Conservation (phyloP, 2,113 vertebrate genomes). For the Lichenostomus cassidix region DNA sequence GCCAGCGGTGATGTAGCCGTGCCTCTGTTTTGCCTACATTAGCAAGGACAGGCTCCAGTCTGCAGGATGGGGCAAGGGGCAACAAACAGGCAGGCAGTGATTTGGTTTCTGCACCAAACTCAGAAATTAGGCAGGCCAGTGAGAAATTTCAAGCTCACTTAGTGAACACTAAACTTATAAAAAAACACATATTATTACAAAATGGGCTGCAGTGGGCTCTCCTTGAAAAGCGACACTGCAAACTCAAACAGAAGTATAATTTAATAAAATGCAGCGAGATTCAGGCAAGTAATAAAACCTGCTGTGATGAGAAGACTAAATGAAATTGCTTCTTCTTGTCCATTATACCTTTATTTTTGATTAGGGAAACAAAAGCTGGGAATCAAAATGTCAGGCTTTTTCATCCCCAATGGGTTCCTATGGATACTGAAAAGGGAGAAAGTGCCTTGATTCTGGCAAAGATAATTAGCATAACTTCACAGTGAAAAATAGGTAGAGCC, state of each 20-base stretch:
- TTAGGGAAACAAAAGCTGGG: conserved; percentile 48
- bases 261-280: conserved; percentile 49
- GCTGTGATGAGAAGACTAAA: not conserved
- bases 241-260: conserved; percentile 25
- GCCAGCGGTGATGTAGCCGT: not conserved
- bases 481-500: conserved; percentile 5
- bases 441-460: not conserved
- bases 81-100: not conserved
- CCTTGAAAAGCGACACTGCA: not conserved
- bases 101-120: not conserved
- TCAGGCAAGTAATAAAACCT: conserved; percentile 30
- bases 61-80: not conserved
- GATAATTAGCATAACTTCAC: conserved; percentile 30
- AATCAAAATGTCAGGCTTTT: conserved; percentile 37
- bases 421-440: conserved; percentile 35
- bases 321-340: conserved; percentile 1
- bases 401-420: not conserved
- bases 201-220: not conserved
- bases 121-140: not conserved
- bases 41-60: not conserved
- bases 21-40: not conserved
- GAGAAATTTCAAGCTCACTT: conserved; percentile 8
- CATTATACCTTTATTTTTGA: conserved; percentile 37
- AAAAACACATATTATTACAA: not conserved
- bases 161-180: not conserved